Evolutionary conservation across 23 tunicate genomes (phyloP).

Genomic region (Styela clava): DNA sequence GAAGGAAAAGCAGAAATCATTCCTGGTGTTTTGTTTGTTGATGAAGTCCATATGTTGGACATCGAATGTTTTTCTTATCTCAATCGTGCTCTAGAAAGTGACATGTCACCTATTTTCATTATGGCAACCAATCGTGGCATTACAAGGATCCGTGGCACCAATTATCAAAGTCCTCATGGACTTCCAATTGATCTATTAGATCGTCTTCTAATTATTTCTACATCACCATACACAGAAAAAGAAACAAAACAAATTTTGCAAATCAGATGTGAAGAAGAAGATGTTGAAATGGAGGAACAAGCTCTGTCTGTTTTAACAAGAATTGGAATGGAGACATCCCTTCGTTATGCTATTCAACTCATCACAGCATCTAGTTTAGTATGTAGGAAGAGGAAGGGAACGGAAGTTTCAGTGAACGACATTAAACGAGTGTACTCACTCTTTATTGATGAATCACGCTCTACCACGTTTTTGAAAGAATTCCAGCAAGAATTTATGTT

Average conservation of each 20-base stretch:
- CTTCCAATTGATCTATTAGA: slow-evolving; percentile 89
- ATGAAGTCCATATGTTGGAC: slow-evolving; percentile 99
- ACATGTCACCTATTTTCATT: slow-evolving; percentile 93
- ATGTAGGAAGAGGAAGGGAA: slow-evolving; percentile 76
- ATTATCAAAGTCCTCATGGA: slow-evolving; percentile 91
- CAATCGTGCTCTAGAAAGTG: slow-evolving; percentile 83
- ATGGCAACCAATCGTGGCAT: slow-evolving; percentile 99
- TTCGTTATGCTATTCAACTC: slow-evolving; percentile 96
- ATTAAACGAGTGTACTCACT: slow-evolving; percentile 81
- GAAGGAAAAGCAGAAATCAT: slow-evolving; percentile 99
- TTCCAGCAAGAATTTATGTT: slow-evolving; percentile 89
- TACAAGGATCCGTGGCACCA: slow-evolving; percentile 96
- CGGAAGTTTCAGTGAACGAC: slow-evolving; percentile 87
- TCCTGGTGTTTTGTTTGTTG: slow-evolving; percentile 96
- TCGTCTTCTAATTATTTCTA: slow-evolving; percentile 78
- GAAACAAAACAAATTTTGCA: slow-evolving; percentile 88
- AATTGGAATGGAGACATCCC: slow-evolving; percentile 90
- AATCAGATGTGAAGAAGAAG: slow-evolving; percentile 90
- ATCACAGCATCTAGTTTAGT: slow-evolving; percentile 85
- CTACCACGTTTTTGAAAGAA: slow-evolving; percentile 94
- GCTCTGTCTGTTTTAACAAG: slow-evolving; percentile 81
- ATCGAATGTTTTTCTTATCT: slow-evolving; percentile 95
- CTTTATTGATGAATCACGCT: slow-evolving; percentile 91
- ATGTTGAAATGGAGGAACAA: slow-evolving; percentile 94
- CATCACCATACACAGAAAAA: slow-evolving; percentile 83